A percentile compares a stretch with the other conserved stretches of the same genome.
phyloP scores from a whole-genome alignment of 1,140 invertebrate genomes.

The Ceratina australensis region DNA sequence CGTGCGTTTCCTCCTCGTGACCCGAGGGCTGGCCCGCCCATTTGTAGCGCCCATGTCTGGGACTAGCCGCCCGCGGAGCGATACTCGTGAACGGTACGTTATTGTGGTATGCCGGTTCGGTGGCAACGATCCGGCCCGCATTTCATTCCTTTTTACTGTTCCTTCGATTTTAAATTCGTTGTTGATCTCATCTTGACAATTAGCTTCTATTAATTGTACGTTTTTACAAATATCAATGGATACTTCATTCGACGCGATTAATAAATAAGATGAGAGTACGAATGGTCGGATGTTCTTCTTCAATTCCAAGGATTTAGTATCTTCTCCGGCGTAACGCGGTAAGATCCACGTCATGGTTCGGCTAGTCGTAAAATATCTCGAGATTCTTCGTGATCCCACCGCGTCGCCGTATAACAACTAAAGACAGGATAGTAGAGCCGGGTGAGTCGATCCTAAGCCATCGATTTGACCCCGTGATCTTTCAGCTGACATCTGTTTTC shows the following conservation, averaged over 20 bases:
- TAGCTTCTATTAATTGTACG: not conserved
- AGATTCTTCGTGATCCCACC: conserved; percentile 55
- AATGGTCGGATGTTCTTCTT: not conserved
- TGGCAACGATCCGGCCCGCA: conserved; percentile 38
- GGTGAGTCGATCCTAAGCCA: conserved; percentile 31
- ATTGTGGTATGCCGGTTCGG: conserved; percentile 30
- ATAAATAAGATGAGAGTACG: not conserved
- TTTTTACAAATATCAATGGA: no score
- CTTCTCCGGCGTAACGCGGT: conserved; percentile 5
- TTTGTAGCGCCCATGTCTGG: conserved; percentile 77
- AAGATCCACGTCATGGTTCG: conserved; percentile 35
- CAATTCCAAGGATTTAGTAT: conserved; percentile 1
- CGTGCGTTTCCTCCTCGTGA: conserved; percentile 71
- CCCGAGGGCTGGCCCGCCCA: conserved; percentile 75
- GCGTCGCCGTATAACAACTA: conserved; percentile 44
- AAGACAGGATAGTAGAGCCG: conserved; percentile 11
- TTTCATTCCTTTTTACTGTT: conserved; percentile 33
- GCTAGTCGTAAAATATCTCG: conserved; percentile 53
- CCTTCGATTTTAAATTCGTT: not conserved
- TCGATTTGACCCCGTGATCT: conserved; percentile 20
- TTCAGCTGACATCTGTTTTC: not conserved
- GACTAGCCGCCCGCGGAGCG: conserved; percentile 72
- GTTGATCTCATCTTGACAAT: conserved; percentile 3
- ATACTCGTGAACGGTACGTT: conserved; percentile 58
- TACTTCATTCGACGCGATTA: no score